Conservation (phyloP, 1,140 invertebrate genomes). For the Drosophila azteca region DNA sequence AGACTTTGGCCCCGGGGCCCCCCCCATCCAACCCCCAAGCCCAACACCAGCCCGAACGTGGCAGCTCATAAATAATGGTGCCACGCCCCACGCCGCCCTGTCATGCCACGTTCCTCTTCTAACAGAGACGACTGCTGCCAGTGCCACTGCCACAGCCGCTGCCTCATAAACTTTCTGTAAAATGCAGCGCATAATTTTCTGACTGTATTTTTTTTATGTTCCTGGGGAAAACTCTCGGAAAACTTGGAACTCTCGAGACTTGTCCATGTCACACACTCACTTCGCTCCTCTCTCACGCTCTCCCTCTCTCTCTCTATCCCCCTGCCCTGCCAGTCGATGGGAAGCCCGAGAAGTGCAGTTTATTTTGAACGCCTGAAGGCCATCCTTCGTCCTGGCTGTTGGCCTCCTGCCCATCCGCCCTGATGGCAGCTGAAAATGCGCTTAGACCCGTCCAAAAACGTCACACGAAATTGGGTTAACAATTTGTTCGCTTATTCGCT, state of each 20-base stretch:
- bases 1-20: slow-evolving; percentile 21
- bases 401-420: slow-evolving; percentile 18
- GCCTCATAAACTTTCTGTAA: slow-evolving; percentile 51
- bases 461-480: slow-evolving; percentile 66
- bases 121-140: background rate
- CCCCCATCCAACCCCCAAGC: too few relatives aligned
- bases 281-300: background rate
- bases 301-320: background rate
- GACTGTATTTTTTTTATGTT: slow-evolving; percentile 17
- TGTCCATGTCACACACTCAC: slow-evolving; percentile 14
- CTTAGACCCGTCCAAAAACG: slow-evolving; percentile 60
- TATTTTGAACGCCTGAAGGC: slow-evolving; percentile 47
- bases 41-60: slow-evolving; percentile 26
- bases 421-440: slow-evolving; percentile 26
- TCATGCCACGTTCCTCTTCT: background rate
- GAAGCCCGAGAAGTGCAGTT: slow-evolving; percentile 57
- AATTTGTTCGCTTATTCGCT: slow-evolving; percentile 32
- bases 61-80: slow-evolving; percentile 64
- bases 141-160: slow-evolving; percentile 5
- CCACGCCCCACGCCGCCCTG: slow-evolving; percentile 14
- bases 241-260: slow-evolving; percentile 21
- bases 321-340: background rate
- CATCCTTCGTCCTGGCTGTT: slow-evolving; percentile 18
- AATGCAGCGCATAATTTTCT: slow-evolving; percentile 71
- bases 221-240: slow-evolving; percentile 23